Percentiles rank a stretch among this genome's conserved stretches.
phyloP scores from a whole-genome alignment of 2,113 vertebrate genomes.

The Alectura lathami region DNA sequence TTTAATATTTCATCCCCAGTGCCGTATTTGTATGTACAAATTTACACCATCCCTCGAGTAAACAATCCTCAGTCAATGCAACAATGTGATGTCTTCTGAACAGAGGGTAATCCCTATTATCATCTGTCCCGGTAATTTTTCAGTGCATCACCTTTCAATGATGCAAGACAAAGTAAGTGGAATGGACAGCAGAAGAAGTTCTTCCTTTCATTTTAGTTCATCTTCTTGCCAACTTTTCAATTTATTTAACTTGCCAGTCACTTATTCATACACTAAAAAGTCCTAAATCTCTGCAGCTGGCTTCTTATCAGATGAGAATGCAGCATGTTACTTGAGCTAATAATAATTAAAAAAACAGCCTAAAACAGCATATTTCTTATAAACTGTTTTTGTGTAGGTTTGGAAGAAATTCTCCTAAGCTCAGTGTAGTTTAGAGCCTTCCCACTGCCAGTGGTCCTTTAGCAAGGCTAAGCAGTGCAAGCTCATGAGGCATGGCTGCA shows the following conservation, averaged over 20 bases:
- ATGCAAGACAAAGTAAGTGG: neutral
- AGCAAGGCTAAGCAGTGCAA: neutral
- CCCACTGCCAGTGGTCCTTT: neutral
- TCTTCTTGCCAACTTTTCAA: neutral
- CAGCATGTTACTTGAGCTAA: neutral
- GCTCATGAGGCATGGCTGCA: fast-evolving
- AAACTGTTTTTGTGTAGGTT: neutral
- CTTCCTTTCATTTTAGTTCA: neutral
- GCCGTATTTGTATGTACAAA: neutral
- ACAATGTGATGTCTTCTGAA: neutral
- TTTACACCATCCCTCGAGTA: neutral
- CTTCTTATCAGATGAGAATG: neutral
- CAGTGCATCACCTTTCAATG: neutral
- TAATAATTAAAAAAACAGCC: neutral
- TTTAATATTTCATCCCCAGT: neutral
- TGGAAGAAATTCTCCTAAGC: neutral
- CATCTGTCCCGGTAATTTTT: neutral
- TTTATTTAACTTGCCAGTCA: neutral
- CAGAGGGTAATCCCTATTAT: neutral
- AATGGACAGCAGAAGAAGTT: neutral
- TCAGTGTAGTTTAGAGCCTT: neutral
- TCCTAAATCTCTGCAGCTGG: neutral
- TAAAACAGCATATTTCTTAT: neutral
- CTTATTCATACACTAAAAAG: neutral
- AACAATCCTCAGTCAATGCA: neutral